Percentiles rank a stretch among this genome's conserved stretches.
These are phyloP conservation scores for Siphamia tubifer DNA, from an alignment of 2,113 vertebrate species.

Conservation along the genomic window DNA sequence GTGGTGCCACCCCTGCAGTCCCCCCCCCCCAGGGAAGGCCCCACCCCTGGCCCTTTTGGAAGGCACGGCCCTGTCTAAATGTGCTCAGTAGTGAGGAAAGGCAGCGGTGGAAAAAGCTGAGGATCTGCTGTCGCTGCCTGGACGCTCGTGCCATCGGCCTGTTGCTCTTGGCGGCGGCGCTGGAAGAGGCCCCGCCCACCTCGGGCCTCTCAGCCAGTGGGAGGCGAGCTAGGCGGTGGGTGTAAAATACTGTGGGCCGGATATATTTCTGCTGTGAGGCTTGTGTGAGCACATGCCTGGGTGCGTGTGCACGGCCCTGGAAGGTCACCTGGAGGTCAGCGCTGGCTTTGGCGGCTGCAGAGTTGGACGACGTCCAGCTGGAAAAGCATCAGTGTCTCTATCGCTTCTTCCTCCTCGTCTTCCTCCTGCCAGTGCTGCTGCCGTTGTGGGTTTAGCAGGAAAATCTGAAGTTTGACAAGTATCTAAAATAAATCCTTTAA, in stretches of 20 bases:
- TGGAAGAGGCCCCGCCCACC: slow-evolving; percentile 32
- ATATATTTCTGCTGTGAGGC: slow-evolving; percentile 74
- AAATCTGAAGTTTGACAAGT: no score
- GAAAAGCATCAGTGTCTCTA: slow-evolving; percentile 45
- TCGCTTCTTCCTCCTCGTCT: slow-evolving; percentile 1
- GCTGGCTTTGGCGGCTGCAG: slow-evolving; percentile 65
- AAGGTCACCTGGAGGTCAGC: slow-evolving; percentile 76
- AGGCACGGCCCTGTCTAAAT: no score
- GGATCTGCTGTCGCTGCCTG: not conserved
- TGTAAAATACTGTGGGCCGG: slow-evolving; percentile 62
- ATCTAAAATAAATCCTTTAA: no score
- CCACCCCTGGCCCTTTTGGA: no score
- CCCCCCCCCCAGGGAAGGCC: no score
- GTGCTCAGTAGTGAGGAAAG: not conserved
- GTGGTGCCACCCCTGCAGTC: no score
- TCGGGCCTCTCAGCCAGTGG: slow-evolving; percentile 28
- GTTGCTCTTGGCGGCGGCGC: slow-evolving; percentile 44
- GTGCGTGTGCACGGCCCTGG: slow-evolving; percentile 10
- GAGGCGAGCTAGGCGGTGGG: slow-evolving; percentile 52
- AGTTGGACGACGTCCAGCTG: slow-evolving; percentile 70
- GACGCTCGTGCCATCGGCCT: slow-evolving; percentile 9
- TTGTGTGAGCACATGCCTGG: slow-evolving; percentile 30
- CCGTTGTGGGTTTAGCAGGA: slow-evolving; percentile 20
- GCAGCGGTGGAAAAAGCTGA: not conserved
- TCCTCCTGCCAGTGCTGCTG: slow-evolving; percentile 16